phyloP scores from a whole-genome alignment of 1,140 invertebrate genomes.

The Pogonomyrmex californicus region DNA sequence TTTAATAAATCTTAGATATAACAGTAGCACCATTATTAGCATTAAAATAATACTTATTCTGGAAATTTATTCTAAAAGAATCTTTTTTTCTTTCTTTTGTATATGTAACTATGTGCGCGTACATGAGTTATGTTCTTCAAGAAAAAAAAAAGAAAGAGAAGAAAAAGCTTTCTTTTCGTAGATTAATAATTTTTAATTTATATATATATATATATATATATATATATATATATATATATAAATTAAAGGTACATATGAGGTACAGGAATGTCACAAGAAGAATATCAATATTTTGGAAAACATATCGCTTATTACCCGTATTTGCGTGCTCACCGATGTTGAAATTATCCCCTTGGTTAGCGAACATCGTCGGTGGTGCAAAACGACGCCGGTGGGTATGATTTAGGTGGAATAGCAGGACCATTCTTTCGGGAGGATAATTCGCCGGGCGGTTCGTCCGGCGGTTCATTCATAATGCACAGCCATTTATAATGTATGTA shows the following conservation, averaged over 20 bases:
- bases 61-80: no score
- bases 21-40: no score
- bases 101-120: no score
- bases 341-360: conserved; percentile 49
- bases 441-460: conserved; percentile 58
- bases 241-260: no score
- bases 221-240: no score
- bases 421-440: conserved; percentile 68
- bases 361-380: conserved; percentile 50
- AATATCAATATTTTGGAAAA: conserved; percentile 14
- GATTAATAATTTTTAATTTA: background rate
- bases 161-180: background rate
- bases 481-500: conserved; percentile 66
- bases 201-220: no score
- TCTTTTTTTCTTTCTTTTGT: background rate
- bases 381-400: conserved; percentile 58
- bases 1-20: no score
- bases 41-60: no score
- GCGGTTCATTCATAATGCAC: conserved; percentile 70
- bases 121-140: background rate
- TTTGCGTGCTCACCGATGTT: conserved; percentile 30
- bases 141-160: background rate
- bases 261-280: background rate
- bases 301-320: conserved; percentile 15
- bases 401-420: conserved; percentile 55